A percentile compares a stretch with the other conserved stretches of the same genome.
phyloP scores from a whole-genome alignment of 35 echinoderm and acorn worm species.

The Lytechinus variegatus region DNA sequence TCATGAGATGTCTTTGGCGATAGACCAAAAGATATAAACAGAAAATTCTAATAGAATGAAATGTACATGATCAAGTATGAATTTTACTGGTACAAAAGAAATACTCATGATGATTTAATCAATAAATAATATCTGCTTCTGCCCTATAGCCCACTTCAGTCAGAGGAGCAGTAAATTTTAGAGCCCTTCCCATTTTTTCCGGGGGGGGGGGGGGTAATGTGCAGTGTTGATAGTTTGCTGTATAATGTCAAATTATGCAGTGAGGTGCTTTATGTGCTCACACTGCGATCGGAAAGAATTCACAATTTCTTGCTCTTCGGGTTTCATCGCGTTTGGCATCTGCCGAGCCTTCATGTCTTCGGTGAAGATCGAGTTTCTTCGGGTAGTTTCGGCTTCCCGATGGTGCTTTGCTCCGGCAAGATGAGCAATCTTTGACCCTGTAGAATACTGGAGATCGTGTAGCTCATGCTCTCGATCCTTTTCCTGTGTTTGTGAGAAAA shows the following conservation, averaged over 20 bases:
- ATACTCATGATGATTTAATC: too few relatives aligned
- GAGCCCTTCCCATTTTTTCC: too few relatives aligned
- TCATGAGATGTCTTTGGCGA: too few relatives aligned
- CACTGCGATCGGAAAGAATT: constrained; percentile 86
- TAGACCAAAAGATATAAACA: too few relatives aligned
- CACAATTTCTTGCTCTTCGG: constrained; percentile 66
- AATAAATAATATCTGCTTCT: too few relatives aligned
- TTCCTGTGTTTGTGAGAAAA: background rate
- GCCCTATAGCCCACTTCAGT: too few relatives aligned
- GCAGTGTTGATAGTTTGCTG: too few relatives aligned
- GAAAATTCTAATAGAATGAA: too few relatives aligned
- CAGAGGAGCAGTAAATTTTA: too few relatives aligned
- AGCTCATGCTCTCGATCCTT: constrained; percentile 72
- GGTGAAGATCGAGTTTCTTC: constrained; percentile 83
- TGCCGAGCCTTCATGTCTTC: constrained; percentile 66
- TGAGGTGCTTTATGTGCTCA: constrained; percentile 76
- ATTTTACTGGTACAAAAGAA: too few relatives aligned
- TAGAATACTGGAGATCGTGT: constrained; percentile 74
- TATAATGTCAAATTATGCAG: constrained; percentile 30
- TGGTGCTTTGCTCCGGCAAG: constrained; percentile 63
- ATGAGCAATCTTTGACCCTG: constrained; percentile 68
- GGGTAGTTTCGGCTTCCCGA: constrained; percentile 61
- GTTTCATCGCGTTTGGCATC: constrained; percentile 63
- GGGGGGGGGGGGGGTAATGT: too few relatives aligned
- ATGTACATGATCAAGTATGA: too few relatives aligned